Conservation (phyloP, 1,140 invertebrate genomes). For the roundworm (Caenorhabditis elegans) region DNA sequence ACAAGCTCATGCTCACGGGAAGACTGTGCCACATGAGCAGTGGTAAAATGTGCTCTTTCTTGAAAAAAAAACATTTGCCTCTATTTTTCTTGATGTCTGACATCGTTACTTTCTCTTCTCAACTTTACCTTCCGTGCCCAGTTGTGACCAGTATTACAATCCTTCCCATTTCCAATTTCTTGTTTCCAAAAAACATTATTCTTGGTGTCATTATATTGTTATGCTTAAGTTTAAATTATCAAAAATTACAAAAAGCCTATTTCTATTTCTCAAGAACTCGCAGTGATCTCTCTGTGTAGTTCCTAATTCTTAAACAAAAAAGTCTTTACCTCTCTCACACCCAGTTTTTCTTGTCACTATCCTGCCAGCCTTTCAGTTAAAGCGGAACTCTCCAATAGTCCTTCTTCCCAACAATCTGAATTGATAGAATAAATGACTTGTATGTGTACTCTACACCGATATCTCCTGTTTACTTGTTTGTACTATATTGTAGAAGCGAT, state of each 20-base stretch:
- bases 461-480: neutral
- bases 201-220: neutral
- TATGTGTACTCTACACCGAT: neutral
- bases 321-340: neutral
- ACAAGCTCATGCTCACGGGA: neutral
- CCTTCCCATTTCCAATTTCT: neutral
- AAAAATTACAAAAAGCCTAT: neutral
- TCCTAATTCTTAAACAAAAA: neutral
- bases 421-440: neutral
- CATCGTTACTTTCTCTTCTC: neutral
- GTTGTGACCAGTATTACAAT: conserved; percentile 16
- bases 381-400: too few species aligned
- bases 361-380: neutral
- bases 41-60: conserved; percentile 19
- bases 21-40: conserved; percentile 35
- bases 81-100: neutral
- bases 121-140: conserved; percentile 4
- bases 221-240: conserved; percentile 24
- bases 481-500: conserved; percentile 14
- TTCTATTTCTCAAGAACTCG: neutral
- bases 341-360: conserved; percentile 2
- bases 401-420: neutral
- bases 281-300: neutral
- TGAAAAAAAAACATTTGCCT: neutral
- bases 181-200: neutral